Base-by-base conservation (phyloP, 2,797 vertebrate genomes). In the Sphaeramia orbicularis region DNA sequence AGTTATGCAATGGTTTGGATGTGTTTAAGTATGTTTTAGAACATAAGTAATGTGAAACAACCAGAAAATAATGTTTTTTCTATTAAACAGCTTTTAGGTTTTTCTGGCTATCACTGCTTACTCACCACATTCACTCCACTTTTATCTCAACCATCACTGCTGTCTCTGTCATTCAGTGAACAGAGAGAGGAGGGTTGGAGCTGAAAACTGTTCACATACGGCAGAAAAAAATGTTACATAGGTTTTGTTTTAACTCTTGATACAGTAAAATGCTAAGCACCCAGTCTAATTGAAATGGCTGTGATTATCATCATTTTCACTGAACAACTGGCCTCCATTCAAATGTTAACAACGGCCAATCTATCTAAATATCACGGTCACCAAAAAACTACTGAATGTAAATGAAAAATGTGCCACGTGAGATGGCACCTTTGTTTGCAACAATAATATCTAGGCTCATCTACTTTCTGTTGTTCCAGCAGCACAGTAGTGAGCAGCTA, bases 261-360 rank as follows among this genome's bases (percentile, higher is more conserved):
- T 53, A 35, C 52, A 38, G 32, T 59, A 43, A 79, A 83, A 79
- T 65, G 55, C 65, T 64, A 69, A 87, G 54, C 67, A 84, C 62
- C 61, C 72, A 69, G 65, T 70, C 37, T 65, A 47, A 83, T 83
- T 70, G 51, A 42, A 78, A 79, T 38, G 45, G 13, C 32, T 53
- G 19, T 63, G 66, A 83, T 80, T 76, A 65, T 65, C 65, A 76
- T 86, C 74, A 64, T 52, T 54, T 32, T 78, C 60, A 67, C 51
- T 10, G 49, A 75, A 59, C 55, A 52, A 71, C 53, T 10, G 59
- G 56, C 21, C 75, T 78, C 74, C 36, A 67, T 40, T 79, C 43
- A 89, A 91, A 91, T 90, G 88, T 88, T 83, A 87, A 89, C 80
- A 54, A 81, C 71, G 74, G 76, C 67, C 84, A 86, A 78, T 86